These are phyloP conservation scores for Amblyornis subalaris DNA, from an alignment of 2,113 vertebrate genomes.

Conservation along the genomic window DNA sequence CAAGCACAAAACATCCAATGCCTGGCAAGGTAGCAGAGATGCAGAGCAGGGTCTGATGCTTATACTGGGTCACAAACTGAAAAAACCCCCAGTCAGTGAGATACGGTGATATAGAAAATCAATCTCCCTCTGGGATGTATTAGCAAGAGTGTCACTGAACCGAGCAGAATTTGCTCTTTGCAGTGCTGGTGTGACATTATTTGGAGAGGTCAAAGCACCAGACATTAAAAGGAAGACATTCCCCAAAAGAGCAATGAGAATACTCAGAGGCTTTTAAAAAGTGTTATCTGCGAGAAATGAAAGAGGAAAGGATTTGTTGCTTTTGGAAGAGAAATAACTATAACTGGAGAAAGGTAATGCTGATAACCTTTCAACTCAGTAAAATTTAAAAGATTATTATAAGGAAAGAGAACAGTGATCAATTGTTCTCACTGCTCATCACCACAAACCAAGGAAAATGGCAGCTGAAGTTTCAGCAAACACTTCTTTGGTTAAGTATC, in stretches of 20 bases:
- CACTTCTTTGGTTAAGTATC: background rate
- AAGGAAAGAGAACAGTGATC: background rate
- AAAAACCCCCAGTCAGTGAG: background rate
- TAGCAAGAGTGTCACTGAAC: background rate
- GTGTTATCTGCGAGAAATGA: background rate
- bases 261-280: background rate
- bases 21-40: background rate
- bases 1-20: background rate
- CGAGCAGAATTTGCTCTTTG: background rate
- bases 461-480: background rate
- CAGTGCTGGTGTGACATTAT: background rate
- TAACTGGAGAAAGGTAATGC: background rate
- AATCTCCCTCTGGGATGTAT: background rate
- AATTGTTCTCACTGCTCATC: background rate
- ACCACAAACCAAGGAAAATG: background rate
- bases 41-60: background rate
- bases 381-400: background rate
- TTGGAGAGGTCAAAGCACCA: constrained; percentile 4
- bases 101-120: background rate
- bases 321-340: background rate
- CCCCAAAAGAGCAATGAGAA: background rate
- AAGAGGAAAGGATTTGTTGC: background rate
- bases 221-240: background rate
- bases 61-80: background rate
- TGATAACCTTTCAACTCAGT: background rate